Evolutionary conservation across 2,888 invertebrate genomes (phyloP).

Genomic region (Hecatera dysodea): DNA sequence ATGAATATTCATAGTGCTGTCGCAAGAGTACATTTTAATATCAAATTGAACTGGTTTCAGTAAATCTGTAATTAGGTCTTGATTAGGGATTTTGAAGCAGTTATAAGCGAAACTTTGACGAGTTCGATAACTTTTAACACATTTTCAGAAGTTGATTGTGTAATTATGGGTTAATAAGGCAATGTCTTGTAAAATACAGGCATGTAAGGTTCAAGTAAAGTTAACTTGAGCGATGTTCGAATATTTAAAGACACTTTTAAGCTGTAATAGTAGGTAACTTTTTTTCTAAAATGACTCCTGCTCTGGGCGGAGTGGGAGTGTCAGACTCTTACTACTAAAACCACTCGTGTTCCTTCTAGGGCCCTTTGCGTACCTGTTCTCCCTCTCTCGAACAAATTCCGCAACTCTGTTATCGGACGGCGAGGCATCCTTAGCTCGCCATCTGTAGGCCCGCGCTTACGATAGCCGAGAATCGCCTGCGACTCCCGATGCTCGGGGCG

Average conservation of each 20-base stretch:
- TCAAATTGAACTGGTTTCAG: conserved; percentile 5
- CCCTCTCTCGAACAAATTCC: too few species aligned
- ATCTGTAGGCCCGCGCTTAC: too few species aligned
- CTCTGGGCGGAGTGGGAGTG: too few species aligned
- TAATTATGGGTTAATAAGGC: background rate
- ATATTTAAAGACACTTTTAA: background rate
- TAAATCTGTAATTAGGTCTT: conserved; percentile 13
- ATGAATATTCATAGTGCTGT: conserved; percentile 48
- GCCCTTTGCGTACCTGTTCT: too few species aligned
- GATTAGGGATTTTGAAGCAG: background rate
- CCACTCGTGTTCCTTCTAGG: too few species aligned
- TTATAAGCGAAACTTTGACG: background rate
- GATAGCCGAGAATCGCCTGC: too few species aligned
- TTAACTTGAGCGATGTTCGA: background rate
- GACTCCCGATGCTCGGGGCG: too few species aligned
- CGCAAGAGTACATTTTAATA: conserved; percentile 12
- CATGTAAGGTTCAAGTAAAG: background rate
- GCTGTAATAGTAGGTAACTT: background rate
- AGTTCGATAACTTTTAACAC: background rate
- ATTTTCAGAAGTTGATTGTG: background rate
- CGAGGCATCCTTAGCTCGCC: too few species aligned
- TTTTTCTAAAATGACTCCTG: too few species aligned
- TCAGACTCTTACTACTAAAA: too few species aligned
- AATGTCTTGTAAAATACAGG: background rate
- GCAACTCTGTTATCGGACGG: too few species aligned